phyloP scores from a whole-genome alignment of 2,888 invertebrate genomes.

The Dynastes grantii region DNA sequence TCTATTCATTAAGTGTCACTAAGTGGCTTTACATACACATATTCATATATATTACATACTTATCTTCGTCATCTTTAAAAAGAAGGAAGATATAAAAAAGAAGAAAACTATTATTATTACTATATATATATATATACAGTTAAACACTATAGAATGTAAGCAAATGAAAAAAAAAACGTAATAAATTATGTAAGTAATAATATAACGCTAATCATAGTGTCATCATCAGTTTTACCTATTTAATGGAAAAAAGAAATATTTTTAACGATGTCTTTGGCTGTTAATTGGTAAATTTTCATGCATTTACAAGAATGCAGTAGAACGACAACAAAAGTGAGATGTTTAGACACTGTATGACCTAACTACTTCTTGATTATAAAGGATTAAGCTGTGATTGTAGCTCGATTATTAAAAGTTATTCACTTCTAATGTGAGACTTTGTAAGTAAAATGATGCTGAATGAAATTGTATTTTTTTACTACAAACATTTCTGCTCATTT shows the following conservation, averaged over 20 bases:
- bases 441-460: not conserved
- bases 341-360: conserved; percentile 68
- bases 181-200: conserved; percentile 24
- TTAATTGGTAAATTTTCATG: conserved; percentile 69
- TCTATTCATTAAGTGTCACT: conserved; percentile 52
- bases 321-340: conserved; percentile 72
- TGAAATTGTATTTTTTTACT: no score
- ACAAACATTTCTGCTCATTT: no score
- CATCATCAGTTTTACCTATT: conserved; percentile 45
- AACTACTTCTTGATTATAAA: conserved; percentile 64
- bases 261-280: conserved; percentile 67
- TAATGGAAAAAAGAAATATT: conserved; percentile 44
- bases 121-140: conserved; percentile 33
- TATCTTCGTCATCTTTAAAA: conserved; percentile 19
- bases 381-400: conserved; percentile 69
- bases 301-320: conserved; percentile 68
- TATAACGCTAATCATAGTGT: conserved; percentile 50
- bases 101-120: conserved; percentile 43
- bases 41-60: not conserved
- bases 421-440: conserved; percentile 13
- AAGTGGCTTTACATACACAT: conserved; percentile 55
- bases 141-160: conserved; percentile 24
- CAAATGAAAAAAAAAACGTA: conserved; percentile 44
- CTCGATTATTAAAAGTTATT: conserved; percentile 43
- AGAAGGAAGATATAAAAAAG: conserved; percentile 8